phyloP scores from a whole-genome alignment of 2,888 invertebrate genomes.

The Eupithecia vulgata region DNA sequence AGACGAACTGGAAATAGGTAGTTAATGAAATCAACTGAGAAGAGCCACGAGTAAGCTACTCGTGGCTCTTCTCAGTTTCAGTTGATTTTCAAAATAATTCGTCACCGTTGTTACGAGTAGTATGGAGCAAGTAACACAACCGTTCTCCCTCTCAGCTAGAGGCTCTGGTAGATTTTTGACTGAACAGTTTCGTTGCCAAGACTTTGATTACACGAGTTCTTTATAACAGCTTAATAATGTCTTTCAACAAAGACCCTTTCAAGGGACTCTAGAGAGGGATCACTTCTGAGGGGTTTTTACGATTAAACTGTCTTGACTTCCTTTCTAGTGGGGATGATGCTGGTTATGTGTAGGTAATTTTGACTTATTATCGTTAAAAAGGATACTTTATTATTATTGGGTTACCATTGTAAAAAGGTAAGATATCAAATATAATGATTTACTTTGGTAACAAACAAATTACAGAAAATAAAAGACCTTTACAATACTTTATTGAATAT shows the following conservation, averaged over 20 bases:
- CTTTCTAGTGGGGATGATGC: background rate
- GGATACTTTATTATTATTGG: background rate
- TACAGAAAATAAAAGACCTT: too few relatives aligned
- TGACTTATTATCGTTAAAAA: background rate
- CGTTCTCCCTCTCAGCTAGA: slow-evolving; percentile 8
- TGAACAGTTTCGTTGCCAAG: slow-evolving; percentile 32
- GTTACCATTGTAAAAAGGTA: background rate
- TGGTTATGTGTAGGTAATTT: background rate
- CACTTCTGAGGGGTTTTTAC: slow-evolving; percentile 25
- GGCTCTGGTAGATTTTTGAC: slow-evolving; percentile 25
- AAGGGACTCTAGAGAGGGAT: slow-evolving; percentile 8
- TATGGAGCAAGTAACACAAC: slow-evolving; percentile 7
- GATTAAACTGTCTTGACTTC: slow-evolving; percentile 28
- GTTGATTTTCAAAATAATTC: background rate
- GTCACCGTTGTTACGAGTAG: background rate
- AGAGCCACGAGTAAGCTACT: too few relatives aligned
- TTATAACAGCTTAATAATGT: slow-evolving; percentile 37
- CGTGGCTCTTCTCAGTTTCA: too few relatives aligned
- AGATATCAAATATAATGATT: too few relatives aligned
- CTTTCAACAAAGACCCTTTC: slow-evolving; percentile 33
- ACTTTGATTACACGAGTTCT: slow-evolving; percentile 39
- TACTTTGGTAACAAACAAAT: too few relatives aligned
- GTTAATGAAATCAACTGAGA: too few relatives aligned
- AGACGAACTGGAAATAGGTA: too few relatives aligned
- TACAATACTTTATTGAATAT: too few relatives aligned